Base-by-base conservation (phyloP, 2,888 invertebrate genomes). In the Caenorhabditis plicata region DNA sequence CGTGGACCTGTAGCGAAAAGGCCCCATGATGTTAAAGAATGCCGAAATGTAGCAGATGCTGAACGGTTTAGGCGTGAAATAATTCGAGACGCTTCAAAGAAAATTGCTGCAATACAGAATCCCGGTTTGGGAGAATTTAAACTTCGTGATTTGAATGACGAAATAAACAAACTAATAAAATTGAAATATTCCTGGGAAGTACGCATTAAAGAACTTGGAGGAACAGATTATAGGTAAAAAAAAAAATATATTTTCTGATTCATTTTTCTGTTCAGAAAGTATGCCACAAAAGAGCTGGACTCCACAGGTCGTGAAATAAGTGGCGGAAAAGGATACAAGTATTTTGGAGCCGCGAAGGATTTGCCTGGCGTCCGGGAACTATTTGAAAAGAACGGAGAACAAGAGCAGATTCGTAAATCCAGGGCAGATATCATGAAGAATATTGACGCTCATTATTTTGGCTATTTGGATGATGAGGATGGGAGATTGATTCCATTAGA, bases 391-490 rank as follows among this genome's bases (percentile, higher is more conserved):
- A 54, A 53, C 35, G 56, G 49, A 11, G 74, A 71, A 46, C 47
- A 57, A 19, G 76, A 76, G 51, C 56, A 61, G 25, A 89, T 91
- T 13, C 86, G 92, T 22, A 91, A 92, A 83, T 92, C 93, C 0
- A 87, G 96, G 46, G 92, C 91, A 0, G 96, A 99, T 82, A 85
- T 99, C 44, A 95, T 96, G 94, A 89, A 92, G 73, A 90, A 95
- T 80, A 91, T 99, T 32, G 96, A 98, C 84, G 95, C 96, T 0
- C 93, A 94, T 83, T 98, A 98, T 84, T 99, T 98, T 83, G 98
- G 98, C 0, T 71, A 70, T 83, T 85, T 94, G 75, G 98, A 98
- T 83, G 98, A 98, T 76, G 98, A 99, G 80, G 98, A 99, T 82
- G 96, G 96, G 0, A 87, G 95, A 45, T 84, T 98, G 38, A 85